Conservation (phyloP, 92 coral and sea anemone species). For the Chrysogorgia sp. region DNA sequence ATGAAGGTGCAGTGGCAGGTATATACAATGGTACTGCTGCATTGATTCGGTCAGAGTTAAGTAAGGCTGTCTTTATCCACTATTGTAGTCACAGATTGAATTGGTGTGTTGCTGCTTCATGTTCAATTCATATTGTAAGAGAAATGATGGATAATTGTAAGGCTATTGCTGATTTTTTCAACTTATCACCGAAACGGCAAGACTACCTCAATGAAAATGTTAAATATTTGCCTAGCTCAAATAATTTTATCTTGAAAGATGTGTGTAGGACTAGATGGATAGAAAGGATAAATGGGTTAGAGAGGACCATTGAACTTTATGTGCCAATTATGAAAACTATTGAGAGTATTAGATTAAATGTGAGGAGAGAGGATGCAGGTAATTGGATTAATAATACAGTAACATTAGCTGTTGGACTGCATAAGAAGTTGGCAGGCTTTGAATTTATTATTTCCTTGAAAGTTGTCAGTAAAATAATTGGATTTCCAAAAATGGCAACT, state of each 20-base stretch:
- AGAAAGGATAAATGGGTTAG: no score
- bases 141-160: no score
- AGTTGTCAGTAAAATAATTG: background rate
- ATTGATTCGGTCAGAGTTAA: background rate
- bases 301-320: no score
- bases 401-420: background rate
- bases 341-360: background rate
- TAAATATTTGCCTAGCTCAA: no score
- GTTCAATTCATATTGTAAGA: background rate
- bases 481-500: background rate
- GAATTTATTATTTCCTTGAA: background rate
- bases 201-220: no score
- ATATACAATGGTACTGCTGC: background rate
- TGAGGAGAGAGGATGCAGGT: background rate
- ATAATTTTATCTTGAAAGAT: no score
- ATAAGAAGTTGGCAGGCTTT: background rate
- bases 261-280: no score
- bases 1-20: no score
- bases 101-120: background rate
- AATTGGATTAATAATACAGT: background rate
- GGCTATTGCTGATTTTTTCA: no score
- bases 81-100: background rate
- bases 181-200: no score
- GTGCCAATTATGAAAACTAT: background rate
- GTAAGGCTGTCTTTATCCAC: background rate